Evolutionary conservation across 2,888 invertebrate species (phyloP), one percentile per base, ranked within the genome.

Genomic region (Melanostoma mellinum): DNA sequence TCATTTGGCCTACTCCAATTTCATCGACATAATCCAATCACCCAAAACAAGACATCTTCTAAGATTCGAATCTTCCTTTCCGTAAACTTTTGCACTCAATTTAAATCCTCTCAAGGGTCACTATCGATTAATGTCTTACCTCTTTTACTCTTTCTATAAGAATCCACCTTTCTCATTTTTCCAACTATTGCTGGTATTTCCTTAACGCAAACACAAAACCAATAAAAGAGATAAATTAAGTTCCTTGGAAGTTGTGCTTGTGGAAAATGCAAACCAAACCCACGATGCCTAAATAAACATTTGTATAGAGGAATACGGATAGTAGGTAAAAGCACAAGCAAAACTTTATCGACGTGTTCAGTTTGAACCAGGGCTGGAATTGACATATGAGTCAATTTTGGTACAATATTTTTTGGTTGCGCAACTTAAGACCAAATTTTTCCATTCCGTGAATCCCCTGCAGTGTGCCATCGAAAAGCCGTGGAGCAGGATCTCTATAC

Each of bases 151-250:
- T 36, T 52, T 9, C 40, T 40, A 6, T 36, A 38, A 58, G 58
- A 53, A 32, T 55, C 4, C 10, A 4, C 9, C 4, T 6, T 4
- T 30, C 6, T 42, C 9, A 30, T 4, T 33, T 9, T 42, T 20
- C 32, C 4, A 6, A 20, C 20, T 20, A 20, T 20, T 20, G 20
- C 52, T 30, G 20, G 20, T 20, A 20, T 20, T 20, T 0, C 20
- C 20, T 38, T 35, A 30, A 46, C 52, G 68, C 36, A 44, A 68
- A 52, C 60, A 75, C 52, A 67, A 75, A 60, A 20, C 20, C 46
- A 58, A 68, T 68, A 68, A 60, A 60, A 60, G 58, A 75, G 53
- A 75, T 68, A 68, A 68, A 68, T 68, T 58, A 68, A 68, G 75
- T 75, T 75, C 56, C 40, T 10, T 48, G 1, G 20, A n/a, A 4